Percentiles rank a stretch among this genome's conserved stretches.
Conservation (phyloP, 2,113 vertebrate genomes). For the Baryphthengus martii region DNA sequence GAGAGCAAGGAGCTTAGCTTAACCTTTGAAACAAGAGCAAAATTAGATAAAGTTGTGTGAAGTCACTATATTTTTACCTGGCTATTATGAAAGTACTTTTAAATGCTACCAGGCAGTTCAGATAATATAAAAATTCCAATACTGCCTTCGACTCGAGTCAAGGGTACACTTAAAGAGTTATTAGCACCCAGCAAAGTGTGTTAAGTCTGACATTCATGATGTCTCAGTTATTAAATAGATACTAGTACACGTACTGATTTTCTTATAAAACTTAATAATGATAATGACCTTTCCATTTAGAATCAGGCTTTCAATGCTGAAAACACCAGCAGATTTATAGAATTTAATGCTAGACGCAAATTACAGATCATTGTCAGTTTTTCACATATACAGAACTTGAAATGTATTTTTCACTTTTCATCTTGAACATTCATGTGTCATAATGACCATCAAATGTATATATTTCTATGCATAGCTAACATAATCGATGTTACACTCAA, state of each 20-base stretch:
- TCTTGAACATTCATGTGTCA: slow-evolving; percentile 52
- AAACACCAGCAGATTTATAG: slow-evolving; percentile 73
- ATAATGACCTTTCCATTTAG: slow-evolving; percentile 80
- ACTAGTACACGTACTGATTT: slow-evolving; percentile 73
- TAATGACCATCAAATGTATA: slow-evolving; percentile 69
- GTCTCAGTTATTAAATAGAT: slow-evolving; percentile 79
- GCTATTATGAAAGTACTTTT: slow-evolving; percentile 68
- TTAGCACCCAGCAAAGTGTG: slow-evolving; percentile 76
- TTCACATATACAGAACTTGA: slow-evolving; percentile 54
- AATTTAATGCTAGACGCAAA: slow-evolving; percentile 68
- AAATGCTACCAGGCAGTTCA: slow-evolving; percentile 70
- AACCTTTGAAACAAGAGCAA: slow-evolving; percentile 55
- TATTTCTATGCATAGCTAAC: slow-evolving; percentile 71
- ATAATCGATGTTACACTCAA: slow-evolving; percentile 74
- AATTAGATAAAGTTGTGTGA: slow-evolving; percentile 69
- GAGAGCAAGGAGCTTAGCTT: neutral
- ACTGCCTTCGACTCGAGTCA: slow-evolving; percentile 72
- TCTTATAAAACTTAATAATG: slow-evolving; percentile 81
- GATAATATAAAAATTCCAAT: slow-evolving; percentile 77
- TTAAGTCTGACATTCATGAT: slow-evolving; percentile 80
- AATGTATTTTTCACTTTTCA: slow-evolving; percentile 66
- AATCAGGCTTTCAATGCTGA: slow-evolving; percentile 66
- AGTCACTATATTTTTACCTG: slow-evolving; percentile 64
- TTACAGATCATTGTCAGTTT: slow-evolving; percentile 59
- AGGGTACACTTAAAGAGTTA: slow-evolving; percentile 77